Conservation (phyloP, 1,140 invertebrate species). For the Rhopalosiphum padi region DNA sequence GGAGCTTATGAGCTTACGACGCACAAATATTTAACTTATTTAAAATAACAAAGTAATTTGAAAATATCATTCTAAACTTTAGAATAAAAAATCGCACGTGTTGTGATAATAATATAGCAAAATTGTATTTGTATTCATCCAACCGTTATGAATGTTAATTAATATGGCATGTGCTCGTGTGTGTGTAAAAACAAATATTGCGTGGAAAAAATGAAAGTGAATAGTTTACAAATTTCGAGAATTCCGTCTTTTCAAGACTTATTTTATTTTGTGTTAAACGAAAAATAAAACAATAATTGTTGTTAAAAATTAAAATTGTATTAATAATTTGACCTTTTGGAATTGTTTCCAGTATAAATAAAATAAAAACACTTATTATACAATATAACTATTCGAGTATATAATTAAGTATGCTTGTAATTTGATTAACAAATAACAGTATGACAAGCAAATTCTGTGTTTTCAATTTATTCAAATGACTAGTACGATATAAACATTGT, state of each 20-base stretch:
- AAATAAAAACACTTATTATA: background rate
- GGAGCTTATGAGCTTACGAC: background rate
- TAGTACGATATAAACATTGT: background rate
- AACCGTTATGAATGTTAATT: background rate
- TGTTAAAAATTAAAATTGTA: background rate
- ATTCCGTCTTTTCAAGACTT: background rate
- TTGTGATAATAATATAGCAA: background rate
- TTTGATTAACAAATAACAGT: too few relatives aligned
- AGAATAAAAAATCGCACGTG: constrained; percentile 1
- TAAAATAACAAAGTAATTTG: constrained; percentile 3
- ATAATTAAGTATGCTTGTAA: too few relatives aligned
- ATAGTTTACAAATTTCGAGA: background rate
- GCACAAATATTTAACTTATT: background rate
- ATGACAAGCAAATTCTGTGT: background rate
- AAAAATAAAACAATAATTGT: background rate
- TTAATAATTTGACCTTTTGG: background rate
- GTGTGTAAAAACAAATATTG: background rate
- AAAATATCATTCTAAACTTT: constrained; percentile 29
- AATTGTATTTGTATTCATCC: background rate
- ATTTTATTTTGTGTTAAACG: background rate
- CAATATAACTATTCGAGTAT: too few relatives aligned
- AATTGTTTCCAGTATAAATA: background rate
- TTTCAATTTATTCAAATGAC: background rate
- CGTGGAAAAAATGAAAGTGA: background rate
- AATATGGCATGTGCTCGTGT: background rate